Conservation (phyloP, 2,113 vertebrate species). For the Esox niger region DNA sequence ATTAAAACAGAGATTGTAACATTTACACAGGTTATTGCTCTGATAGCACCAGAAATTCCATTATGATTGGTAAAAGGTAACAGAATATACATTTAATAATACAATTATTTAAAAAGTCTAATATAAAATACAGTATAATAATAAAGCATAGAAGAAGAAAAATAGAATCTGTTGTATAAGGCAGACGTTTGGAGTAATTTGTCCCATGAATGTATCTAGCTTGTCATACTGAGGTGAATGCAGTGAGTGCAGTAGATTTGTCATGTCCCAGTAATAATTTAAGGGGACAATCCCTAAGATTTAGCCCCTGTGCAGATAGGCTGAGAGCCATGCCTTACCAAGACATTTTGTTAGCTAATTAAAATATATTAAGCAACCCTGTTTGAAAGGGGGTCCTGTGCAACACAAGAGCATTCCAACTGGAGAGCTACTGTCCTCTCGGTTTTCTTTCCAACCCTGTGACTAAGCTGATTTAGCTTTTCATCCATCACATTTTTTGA, state of each 20-base stretch:
- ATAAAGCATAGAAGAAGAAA: too few relatives aligned
- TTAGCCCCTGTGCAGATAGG: neutral
- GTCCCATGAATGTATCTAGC: slow-evolving; percentile 56
- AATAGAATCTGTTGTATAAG: slow-evolving; percentile 2
- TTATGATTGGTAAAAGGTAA: too few relatives aligned
- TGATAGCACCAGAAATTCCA: too few relatives aligned
- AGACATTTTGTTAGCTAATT: neutral
- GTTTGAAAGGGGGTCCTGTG: neutral
- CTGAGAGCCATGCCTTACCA: neutral
- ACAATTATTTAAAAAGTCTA: too few relatives aligned
- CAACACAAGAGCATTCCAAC: slow-evolving; percentile 32
- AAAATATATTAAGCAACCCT: neutral
- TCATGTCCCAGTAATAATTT: slow-evolving; percentile 59
- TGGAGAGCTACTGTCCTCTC: too few relatives aligned
- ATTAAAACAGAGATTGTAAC: too few relatives aligned
- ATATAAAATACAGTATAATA: too few relatives aligned
- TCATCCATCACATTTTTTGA: too few relatives aligned
- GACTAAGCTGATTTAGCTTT: too few relatives aligned
- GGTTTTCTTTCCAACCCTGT: too few relatives aligned
- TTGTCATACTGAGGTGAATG: slow-evolving; percentile 45
- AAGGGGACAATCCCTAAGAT: slow-evolving; percentile 48
- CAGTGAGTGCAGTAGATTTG: slow-evolving; percentile 53
- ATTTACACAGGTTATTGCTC: too few relatives aligned
- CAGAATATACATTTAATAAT: too few relatives aligned
- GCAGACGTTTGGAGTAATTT: slow-evolving; percentile 27